These are phyloP conservation scores for Periophthalmus magnuspinnatus DNA, from an alignment of 2,797 vertebrate genomes.

Conservation along the genomic window DNA sequence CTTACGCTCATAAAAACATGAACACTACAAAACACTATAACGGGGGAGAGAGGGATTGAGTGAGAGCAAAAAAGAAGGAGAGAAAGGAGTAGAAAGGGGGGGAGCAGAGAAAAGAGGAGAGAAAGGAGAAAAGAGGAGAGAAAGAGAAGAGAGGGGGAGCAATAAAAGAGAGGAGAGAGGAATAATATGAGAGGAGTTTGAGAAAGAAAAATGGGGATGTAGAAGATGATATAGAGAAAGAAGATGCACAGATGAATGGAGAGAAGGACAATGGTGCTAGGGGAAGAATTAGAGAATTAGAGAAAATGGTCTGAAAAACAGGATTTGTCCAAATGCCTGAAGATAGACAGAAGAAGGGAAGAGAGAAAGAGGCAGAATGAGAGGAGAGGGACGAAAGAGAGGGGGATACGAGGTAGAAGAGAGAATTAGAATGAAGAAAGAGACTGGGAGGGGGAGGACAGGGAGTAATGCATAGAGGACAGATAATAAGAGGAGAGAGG, in stretches of 20 bases:
- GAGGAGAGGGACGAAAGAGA: background rate
- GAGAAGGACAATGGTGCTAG: background rate
- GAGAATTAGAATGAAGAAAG: background rate
- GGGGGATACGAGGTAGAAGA: background rate
- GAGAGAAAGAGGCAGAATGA: background rate
- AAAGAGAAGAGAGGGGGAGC: background rate
- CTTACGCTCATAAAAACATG: background rate
- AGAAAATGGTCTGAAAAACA: too few species aligned
- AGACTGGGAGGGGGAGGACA: background rate
- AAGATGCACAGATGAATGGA: background rate
- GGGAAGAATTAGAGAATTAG: too few species aligned
- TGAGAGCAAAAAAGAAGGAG: background rate
- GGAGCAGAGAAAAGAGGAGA: background rate
- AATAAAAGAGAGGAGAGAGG: background rate
- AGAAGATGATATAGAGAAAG: background rate
- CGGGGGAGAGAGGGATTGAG: background rate
- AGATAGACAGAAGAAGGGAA: background rate
- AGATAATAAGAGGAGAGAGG: background rate
- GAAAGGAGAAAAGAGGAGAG: background rate
- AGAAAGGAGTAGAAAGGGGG: background rate
- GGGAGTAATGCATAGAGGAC: too few species aligned
- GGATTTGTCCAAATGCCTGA: too few species aligned
- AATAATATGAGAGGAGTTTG: background rate
- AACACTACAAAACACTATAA: background rate
- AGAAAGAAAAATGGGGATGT: too few species aligned